These are phyloP conservation scores for Danio albolineatus DNA, from an alignment of 2,797 vertebrate genomes.

Conservation along the genomic window DNA sequence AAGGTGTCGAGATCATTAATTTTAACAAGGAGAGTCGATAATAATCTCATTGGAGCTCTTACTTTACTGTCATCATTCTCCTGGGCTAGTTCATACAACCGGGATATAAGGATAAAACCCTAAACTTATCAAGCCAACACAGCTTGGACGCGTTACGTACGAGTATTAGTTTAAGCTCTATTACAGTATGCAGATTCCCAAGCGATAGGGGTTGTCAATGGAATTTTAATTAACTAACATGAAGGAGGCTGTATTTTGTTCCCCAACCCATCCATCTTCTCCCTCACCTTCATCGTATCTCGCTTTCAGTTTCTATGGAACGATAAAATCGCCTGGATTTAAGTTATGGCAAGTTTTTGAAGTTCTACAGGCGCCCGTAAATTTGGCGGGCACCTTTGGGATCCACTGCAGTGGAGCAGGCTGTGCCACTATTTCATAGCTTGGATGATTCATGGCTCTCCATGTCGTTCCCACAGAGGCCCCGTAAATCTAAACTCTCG, in stretches of 20 bases:
- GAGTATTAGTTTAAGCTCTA: constrained; percentile 63
- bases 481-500: constrained; percentile 85
- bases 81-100: constrained; percentile 24
- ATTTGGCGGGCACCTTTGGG: constrained; percentile 93
- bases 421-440: constrained; percentile 85
- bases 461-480: constrained; percentile 86
- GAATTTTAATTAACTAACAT: constrained; percentile 81
- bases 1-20: constrained; percentile 72
- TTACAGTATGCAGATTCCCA: constrained; percentile 52
- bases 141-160: constrained; percentile 64
- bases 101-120: constrained; percentile 35
- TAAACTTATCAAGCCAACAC: constrained; percentile 55
- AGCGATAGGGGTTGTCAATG: constrained; percentile 40
- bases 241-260: constrained; percentile 75
- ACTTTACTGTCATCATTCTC: constrained; percentile 46
- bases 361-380: constrained; percentile 91
- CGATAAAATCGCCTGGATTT: constrained; percentile 91
- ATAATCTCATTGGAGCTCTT: constrained; percentile 63
- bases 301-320: constrained; percentile 77
- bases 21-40: constrained; percentile 66
- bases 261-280: constrained; percentile 77
- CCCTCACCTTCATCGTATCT: constrained; percentile 44
- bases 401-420: constrained; percentile 66
- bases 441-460: constrained; percentile 89
- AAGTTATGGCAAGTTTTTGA: constrained; percentile 94